Conservation (phyloP, 2,113 vertebrate genomes). For the Alethe diademata region DNA sequence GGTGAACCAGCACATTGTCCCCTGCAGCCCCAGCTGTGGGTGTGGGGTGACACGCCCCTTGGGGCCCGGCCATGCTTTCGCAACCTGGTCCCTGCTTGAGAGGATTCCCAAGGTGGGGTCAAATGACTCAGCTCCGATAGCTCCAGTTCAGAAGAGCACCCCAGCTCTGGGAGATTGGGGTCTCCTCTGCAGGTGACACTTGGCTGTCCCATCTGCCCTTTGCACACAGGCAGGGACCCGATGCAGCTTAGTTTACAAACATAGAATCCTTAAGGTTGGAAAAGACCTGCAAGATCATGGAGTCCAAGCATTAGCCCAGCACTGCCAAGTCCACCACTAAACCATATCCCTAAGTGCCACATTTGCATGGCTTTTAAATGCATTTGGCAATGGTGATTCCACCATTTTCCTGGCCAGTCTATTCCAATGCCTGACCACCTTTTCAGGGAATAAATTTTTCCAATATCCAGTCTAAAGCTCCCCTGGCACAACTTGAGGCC, state of each 20-base stretch:
- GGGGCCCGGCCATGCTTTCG: neutral
- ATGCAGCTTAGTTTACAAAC: neutral
- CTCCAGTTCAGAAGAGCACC: neutral
- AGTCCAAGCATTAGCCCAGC: neutral
- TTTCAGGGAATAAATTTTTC: neutral
- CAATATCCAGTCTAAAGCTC: neutral
- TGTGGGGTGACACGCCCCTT: neutral
- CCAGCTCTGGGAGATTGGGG: neutral
- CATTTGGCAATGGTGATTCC: rapidly evolving
- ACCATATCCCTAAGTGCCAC: neutral
- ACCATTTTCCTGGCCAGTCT: neutral
- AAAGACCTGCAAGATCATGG: neutral
- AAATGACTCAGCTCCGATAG: neutral
- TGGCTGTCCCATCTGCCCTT: neutral
- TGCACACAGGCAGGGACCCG: neutral
- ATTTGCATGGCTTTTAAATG: neutral
- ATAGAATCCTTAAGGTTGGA: neutral
- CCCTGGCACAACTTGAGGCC: neutral
- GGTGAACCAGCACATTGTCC: neutral
- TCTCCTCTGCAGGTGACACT: neutral
- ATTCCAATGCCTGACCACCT: neutral
- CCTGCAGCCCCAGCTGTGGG: neutral
- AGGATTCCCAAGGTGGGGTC: neutral
- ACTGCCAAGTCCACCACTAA: neutral
- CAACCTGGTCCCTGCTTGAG: neutral